Evolutionary conservation across 1,140 invertebrate genomes (phyloP).

Genomic region (Aphelinus certus): DNA sequence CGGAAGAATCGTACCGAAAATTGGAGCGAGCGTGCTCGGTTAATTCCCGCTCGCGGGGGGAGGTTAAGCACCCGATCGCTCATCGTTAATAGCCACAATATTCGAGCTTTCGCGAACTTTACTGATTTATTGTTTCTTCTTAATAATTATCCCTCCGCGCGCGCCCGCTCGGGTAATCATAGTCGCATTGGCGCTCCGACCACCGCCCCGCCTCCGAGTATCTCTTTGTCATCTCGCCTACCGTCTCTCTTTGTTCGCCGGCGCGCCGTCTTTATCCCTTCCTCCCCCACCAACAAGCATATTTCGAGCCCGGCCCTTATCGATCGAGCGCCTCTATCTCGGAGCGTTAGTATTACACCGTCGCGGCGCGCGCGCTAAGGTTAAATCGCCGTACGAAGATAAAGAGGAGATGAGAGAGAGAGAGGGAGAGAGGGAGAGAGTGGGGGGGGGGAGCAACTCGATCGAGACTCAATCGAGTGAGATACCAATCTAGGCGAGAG

Average conservation of each 20-base stretch:
- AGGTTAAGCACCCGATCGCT: too few relatives aligned
- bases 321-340: constrained; percentile 10
- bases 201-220: constrained; percentile 6
- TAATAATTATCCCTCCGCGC: too few relatives aligned
- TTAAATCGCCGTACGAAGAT: constrained; percentile 26
- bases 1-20: too few relatives aligned
- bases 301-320: not conserved
- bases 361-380: not conserved
- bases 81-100: too few relatives aligned
- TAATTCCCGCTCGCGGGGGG: too few relatives aligned
- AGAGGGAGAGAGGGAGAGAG: not conserved
- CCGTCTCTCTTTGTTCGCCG: not conserved
- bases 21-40: too few relatives aligned
- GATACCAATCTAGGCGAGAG: constrained; percentile 34
- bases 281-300: not conserved
- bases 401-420: constrained; percentile 3
- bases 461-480: constrained; percentile 37
- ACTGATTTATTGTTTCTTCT: too few relatives aligned
- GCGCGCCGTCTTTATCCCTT: not conserved
- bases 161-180: too few relatives aligned
- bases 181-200: not conserved
- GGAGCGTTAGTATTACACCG: constrained; percentile 28
- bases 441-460: not conserved
- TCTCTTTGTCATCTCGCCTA: constrained; percentile 35
- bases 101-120: too few relatives aligned